These are phyloP conservation scores for Lasioglossum malachurum DNA, from an alignment of 2,888 invertebrate species.

Conservation along the genomic window DNA sequence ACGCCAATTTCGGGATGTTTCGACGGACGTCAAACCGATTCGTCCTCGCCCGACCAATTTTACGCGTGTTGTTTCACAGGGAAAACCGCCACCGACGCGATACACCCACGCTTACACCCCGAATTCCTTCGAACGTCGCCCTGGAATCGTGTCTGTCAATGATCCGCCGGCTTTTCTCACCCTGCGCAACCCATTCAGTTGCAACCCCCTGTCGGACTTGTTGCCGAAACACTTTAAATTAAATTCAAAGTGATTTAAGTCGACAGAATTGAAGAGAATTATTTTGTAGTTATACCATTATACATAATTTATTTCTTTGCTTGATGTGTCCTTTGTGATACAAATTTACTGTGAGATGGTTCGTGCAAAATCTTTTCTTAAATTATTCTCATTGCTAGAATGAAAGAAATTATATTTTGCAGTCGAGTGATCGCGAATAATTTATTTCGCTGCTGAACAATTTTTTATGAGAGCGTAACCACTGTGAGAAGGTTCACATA, in stretches of 20 bases:
- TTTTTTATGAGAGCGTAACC: not conserved
- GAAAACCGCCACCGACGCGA: not conserved
- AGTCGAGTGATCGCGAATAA: not conserved
- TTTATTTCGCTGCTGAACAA: not conserved
- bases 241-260: not conserved
- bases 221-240: constrained; percentile 2
- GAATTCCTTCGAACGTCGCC: constrained; percentile 6
- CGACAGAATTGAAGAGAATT: not conserved
- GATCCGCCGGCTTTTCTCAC: not conserved
- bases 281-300: not conserved
- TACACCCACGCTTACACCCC: not conserved
- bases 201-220: not conserved
- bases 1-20: constrained; percentile 26
- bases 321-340: no score
- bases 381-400: no score
- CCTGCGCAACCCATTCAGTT: not conserved
- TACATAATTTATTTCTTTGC: not conserved
- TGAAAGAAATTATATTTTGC: not conserved
- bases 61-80: not conserved
- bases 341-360: not conserved
- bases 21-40: constrained; percentile 24
- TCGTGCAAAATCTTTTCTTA: no score
- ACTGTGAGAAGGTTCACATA: not conserved
- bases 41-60: constrained; percentile 27
- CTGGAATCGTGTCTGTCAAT: not conserved